Evolutionary conservation across 2,797 vertebrate genomes (phyloP).

Genomic region (Rhabdomys pumilio): DNA sequence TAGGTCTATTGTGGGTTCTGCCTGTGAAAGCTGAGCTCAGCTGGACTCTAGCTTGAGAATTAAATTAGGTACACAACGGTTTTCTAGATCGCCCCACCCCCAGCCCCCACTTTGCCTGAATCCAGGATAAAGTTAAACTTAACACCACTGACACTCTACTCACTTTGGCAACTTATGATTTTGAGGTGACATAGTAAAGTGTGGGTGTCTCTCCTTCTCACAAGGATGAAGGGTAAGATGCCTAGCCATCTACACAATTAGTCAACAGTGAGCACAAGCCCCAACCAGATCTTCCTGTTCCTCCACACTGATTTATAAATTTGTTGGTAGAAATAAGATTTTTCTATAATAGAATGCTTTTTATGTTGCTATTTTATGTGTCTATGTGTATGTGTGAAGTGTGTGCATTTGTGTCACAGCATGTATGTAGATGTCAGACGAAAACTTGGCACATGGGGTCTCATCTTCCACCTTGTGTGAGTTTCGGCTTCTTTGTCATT

Average conservation of each 20-base stretch:
- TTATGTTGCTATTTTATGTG: not conserved
- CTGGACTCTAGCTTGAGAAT: conserved; percentile 23
- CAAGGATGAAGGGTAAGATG: not conserved
- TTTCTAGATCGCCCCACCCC: not conserved
- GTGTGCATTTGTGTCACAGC: no score
- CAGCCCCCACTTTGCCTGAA: not conserved
- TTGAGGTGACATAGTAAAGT: not conserved
- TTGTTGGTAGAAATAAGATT: conserved; percentile 21
- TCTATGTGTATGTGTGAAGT: not conserved
- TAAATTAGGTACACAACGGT: not conserved
- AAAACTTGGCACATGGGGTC: not conserved
- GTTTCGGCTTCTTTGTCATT: not conserved
- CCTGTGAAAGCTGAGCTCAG: not conserved
- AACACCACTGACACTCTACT: not conserved
- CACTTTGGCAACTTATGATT: not conserved
- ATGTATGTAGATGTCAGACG: not conserved
- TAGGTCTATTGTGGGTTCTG: not conserved
- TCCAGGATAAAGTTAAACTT: not conserved
- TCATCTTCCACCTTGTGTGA: not conserved
- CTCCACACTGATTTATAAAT: not conserved
- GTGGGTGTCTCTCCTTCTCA: not conserved
- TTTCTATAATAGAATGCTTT: not conserved
- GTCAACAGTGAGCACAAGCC: not conserved
- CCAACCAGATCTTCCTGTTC: not conserved
- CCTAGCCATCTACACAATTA: not conserved